Evolutionary conservation across 2,888 invertebrate genomes (phyloP), one percentile per base, ranked within the genome.

Genomic region (Terebella lapidaria): DNA sequence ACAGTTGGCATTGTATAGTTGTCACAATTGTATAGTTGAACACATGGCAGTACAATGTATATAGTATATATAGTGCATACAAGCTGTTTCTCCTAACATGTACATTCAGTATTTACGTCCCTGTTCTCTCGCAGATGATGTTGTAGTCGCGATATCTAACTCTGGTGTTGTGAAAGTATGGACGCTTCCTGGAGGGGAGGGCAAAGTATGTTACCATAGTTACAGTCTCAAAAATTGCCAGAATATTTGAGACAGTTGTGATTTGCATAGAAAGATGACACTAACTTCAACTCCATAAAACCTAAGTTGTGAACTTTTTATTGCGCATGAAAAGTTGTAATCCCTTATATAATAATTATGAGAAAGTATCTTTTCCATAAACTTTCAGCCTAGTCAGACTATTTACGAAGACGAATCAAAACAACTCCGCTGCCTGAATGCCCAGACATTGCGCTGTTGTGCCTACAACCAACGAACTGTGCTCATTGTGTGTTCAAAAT

Each of bases 101-200:
- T n/a, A n/a, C n/a, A n/a, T n/a, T n/a, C n/a, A n/a, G n/a, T n/a
- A n/a, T n/a, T n/a, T 35, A 35, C 42, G 10, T 10, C 10, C n/a
- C 10, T 35, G 10, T 35, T 15, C n/a, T 35, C n/a, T 62, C 35
- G 22, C 53, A 85, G 96, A 96, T 83, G 95, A 96, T 79, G 94
- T 96, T 1, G 92, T 96, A 0, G 83, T 97, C 68, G 96, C 94
- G 1, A 87, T 96, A 56, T 94, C 95, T 3, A 94, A 94, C 27
- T 93, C 94, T 15, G 96, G 96, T 0, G 92, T 92, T 57, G 94
- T 96, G 0, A 96, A 96, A 84, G 93, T 96, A 0, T 96, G 96
- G 96, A 94, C 94, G 0, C 84, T 96, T 2, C 84, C 90, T 35
- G 93, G 92, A 1, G 89, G 89, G 68, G 94, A 94, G 77, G 88